Evolutionary conservation across 2,888 invertebrate genomes (phyloP).

Genomic region (Pachliopta kotzebuea): DNA sequence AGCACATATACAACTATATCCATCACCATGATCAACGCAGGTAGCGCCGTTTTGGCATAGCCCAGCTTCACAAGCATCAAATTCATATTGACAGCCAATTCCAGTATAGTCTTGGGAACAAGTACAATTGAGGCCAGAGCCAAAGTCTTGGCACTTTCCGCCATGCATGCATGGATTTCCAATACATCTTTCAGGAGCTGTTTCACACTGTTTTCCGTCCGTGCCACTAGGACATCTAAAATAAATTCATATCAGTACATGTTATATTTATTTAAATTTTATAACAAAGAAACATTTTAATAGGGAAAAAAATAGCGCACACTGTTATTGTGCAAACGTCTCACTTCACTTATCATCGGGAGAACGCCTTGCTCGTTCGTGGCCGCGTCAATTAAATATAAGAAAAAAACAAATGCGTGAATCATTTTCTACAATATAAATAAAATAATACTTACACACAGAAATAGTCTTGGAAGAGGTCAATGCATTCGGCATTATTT

Average conservation of each 20-base stretch:
- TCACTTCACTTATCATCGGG: too few species aligned
- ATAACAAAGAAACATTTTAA: too few species aligned
- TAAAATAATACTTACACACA: slow-evolving; percentile 86
- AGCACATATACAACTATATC: slow-evolving; percentile 92
- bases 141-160: slow-evolving; percentile 97
- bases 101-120: slow-evolving; percentile 93
- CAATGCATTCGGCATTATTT: slow-evolving; percentile 94
- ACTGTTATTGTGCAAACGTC: too few species aligned
- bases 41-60: slow-evolving; percentile 97
- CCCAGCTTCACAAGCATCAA: slow-evolving; percentile 93
- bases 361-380: too few species aligned
- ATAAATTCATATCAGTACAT: neutral
- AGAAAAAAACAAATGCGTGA: too few species aligned
- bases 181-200: slow-evolving; percentile 96
- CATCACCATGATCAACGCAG: slow-evolving; percentile 91
- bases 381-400: too few species aligned
- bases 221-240: slow-evolving; percentile 94
- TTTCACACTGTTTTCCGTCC: slow-evolving; percentile 98
- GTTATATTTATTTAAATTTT: neutral
- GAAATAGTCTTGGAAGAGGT: slow-evolving; percentile 94
- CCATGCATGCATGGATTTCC: slow-evolving; percentile 98
- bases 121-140: slow-evolving; percentile 96
- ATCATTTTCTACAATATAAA: neutral
- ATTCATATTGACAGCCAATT: slow-evolving; percentile 96
- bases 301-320: too few species aligned